Evolutionary conservation across 2,888 invertebrate genomes (phyloP).

Genomic region (Clunio marinus): DNA sequence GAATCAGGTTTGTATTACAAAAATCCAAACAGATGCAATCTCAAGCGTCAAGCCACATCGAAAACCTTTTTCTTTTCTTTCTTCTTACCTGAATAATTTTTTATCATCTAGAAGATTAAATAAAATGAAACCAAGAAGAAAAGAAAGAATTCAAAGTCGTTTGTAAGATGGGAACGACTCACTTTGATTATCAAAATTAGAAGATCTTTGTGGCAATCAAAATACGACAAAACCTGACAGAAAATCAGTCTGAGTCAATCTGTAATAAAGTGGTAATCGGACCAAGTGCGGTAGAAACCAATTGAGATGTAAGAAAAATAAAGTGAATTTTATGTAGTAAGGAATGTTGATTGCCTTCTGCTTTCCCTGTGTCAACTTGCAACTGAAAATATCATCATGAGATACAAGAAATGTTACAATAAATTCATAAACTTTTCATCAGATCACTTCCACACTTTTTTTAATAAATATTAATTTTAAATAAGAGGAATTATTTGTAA

Average conservation of each 20-base stretch:
- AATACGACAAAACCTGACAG: background rate
- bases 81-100: slow-evolving; percentile 19
- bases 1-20: slow-evolving; percentile 37
- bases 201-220: slow-evolving; percentile 11
- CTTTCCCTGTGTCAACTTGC: background rate
- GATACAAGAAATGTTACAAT: slow-evolving; percentile 12
- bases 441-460: slow-evolving; percentile 23
- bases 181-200: slow-evolving; percentile 6
- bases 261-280: background rate
- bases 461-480: slow-evolving; percentile 31
- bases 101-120: background rate
- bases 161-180: background rate
- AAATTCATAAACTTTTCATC: slow-evolving; percentile 36
- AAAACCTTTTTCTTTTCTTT: background rate
- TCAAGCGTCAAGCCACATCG: too few species aligned
- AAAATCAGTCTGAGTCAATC: slow-evolving; percentile 7
- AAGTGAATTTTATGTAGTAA: background rate
- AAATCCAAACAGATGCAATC: slow-evolving; percentile 36
- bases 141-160: slow-evolving; percentile 17
- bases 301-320: background rate
- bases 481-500: background rate
- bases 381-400: too few species aligned
- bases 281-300: background rate
- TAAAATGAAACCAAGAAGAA: too few species aligned
- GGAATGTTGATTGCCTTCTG: slow-evolving; percentile 17